Conservation (phyloP, 2,113 vertebrate species). For the Pseudopipra pipra region DNA sequence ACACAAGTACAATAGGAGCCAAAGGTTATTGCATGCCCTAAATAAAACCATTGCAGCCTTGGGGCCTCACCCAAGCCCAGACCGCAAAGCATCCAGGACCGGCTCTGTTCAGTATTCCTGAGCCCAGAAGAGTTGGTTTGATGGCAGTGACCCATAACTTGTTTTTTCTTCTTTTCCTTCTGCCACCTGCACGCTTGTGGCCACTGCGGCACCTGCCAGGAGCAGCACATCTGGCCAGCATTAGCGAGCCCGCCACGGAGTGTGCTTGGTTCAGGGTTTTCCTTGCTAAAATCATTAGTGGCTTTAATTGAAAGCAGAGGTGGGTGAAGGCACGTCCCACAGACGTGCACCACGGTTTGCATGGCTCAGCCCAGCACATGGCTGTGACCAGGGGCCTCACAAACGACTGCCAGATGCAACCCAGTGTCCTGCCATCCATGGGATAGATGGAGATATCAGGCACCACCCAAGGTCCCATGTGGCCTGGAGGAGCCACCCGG, state of each 20-base stretch:
- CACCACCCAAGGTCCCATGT: accelerated
- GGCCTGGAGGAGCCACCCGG: not conserved
- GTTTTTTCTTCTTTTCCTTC: not conserved
- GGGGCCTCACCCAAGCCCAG: not conserved
- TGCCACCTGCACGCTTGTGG: not conserved
- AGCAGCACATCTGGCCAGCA: not conserved
- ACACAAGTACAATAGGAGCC: not conserved
- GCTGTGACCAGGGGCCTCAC: not conserved
- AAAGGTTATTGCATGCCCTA: conserved; percentile 40
- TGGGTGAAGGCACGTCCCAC: not conserved
- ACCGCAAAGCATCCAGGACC: not conserved
- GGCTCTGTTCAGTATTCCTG: not conserved
- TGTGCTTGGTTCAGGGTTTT: not conserved
- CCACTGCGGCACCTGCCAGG: not conserved
- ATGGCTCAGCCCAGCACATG: accelerated
- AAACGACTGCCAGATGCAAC: not conserved
- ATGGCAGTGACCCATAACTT: not conserved
- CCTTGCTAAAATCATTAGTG: not conserved
- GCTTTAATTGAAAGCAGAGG: conserved; percentile 10
- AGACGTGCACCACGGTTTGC: accelerated
- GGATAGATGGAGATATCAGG: not conserved
- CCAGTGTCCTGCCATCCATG: accelerated
- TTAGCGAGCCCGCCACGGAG: accelerated
- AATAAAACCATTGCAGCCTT: conserved; percentile 14
- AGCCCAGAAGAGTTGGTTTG: not conserved